A percentile compares a stretch with the other conserved stretches of the same genome.
These are phyloP conservation scores for Acrobasis suavella DNA, from an alignment of 2,888 invertebrate genomes.

Conservation along the genomic window DNA sequence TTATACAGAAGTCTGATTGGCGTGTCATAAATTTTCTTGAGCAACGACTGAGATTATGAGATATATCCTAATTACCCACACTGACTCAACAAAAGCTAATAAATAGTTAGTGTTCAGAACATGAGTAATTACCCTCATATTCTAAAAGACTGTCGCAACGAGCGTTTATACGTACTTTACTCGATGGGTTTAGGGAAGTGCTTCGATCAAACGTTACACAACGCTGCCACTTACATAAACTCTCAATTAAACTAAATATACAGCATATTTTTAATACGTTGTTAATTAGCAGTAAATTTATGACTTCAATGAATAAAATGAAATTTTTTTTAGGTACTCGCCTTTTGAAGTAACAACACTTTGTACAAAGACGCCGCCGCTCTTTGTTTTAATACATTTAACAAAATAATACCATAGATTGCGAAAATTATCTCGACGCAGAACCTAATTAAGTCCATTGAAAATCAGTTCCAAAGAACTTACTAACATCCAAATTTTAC, in stretches of 20 bases:
- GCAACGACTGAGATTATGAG: too few relatives aligned
- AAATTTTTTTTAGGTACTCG: too few relatives aligned
- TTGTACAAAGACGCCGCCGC: too few relatives aligned
- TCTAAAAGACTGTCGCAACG: slow-evolving; percentile 16
- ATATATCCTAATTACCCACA: not conserved
- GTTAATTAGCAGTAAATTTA: not conserved
- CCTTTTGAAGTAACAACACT: too few relatives aligned
- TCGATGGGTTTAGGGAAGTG: slow-evolving; percentile 21
- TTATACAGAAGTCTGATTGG: too few relatives aligned
- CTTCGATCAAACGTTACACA: slow-evolving; percentile 26
- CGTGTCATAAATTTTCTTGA: too few relatives aligned
- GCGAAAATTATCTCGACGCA: too few relatives aligned
- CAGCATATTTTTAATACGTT: slow-evolving; percentile 16
- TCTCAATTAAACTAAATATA: slow-evolving; percentile 28
- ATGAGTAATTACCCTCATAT: slow-evolving; percentile 6
- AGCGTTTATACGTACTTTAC: slow-evolving; percentile 13
- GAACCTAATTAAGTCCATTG: too few relatives aligned
- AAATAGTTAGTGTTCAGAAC: not conserved
- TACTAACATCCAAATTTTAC: too few relatives aligned
- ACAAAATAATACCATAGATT: too few relatives aligned
- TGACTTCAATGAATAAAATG: not conserved
- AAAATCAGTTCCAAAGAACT: too few relatives aligned
- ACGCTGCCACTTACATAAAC: slow-evolving; percentile 31
- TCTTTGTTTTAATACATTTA: too few relatives aligned
- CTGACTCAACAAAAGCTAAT: not conserved